These are phyloP conservation scores for Addax nasomaculatus DNA, from an alignment of 2,113 vertebrate species.

Conservation along the genomic window DNA sequence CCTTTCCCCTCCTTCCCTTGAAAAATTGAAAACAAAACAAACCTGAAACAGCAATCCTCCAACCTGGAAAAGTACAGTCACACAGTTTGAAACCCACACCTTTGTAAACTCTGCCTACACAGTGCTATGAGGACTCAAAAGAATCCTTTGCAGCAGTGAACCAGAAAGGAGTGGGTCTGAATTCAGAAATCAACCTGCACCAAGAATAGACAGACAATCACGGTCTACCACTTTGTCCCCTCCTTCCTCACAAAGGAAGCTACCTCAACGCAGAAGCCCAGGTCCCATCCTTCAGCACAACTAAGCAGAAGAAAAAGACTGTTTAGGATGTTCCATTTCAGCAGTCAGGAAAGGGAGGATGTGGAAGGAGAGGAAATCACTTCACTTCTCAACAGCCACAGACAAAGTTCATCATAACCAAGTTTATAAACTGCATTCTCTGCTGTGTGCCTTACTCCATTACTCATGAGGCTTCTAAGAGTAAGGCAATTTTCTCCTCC, in stretches of 20 bases:
- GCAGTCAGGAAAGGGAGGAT: neutral
- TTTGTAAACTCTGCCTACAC: neutral
- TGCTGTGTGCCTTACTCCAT: neutral
- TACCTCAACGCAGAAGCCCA: constrained; percentile 27
- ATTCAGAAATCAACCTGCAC: neutral
- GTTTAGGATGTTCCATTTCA: constrained; percentile 27
- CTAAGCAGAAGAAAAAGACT: constrained; percentile 3
- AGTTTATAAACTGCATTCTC: neutral
- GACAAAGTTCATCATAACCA: neutral
- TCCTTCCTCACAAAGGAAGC: constrained; percentile 12
- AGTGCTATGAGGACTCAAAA: neutral
- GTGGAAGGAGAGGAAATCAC: neutral
- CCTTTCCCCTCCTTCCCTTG: neutral
- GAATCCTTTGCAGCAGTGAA: neutral
- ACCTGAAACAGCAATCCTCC: neutral
- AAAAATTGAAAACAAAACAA: neutral
- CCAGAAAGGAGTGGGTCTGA: neutral
- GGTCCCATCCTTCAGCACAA: neutral
- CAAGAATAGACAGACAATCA: neutral
- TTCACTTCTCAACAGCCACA: neutral
- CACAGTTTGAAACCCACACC: neutral
- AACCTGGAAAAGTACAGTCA: neutral
- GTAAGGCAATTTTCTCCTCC: neutral
- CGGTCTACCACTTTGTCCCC: neutral
- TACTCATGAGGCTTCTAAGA: neutral